Percentiles rank a stretch among this genome's conserved stretches.
Conservation (phyloP, 2,888 invertebrate genomes). For the Oscheius sp. region DNA sequence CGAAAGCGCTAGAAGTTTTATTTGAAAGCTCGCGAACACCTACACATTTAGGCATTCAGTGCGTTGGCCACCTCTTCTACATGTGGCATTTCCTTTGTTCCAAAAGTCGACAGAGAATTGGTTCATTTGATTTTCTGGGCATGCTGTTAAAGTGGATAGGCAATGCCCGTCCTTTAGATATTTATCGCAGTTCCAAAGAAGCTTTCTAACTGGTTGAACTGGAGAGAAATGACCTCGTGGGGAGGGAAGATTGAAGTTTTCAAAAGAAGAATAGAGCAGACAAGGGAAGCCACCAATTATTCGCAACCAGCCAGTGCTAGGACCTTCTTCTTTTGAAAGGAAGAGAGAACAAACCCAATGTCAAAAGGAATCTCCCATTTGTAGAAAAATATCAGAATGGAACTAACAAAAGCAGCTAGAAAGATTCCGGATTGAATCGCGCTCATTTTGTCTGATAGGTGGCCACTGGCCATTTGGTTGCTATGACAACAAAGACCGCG, state of each 20-base stretch:
- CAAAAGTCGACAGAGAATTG: neutral
- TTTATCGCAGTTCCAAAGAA: slow-evolving; percentile 4
- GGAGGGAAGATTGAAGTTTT: neutral
- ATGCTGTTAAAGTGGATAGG: neutral
- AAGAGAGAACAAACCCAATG: neutral
- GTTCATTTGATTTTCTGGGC: neutral
- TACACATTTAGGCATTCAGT: neutral
- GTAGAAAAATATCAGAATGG: neutral
- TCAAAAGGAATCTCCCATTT: slow-evolving; percentile 17
- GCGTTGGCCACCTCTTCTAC: neutral
- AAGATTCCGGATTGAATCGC: too few species aligned
- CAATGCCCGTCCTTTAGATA: neutral
- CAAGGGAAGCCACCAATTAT: slow-evolving; percentile 5
- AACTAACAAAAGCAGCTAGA: neutral
- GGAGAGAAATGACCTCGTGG: neutral
- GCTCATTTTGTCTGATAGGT: neutral
- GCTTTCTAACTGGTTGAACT: neutral
- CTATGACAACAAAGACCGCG: neutral
- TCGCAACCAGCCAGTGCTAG: neutral
- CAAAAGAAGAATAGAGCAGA: neutral
- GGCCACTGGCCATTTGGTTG: neutral
- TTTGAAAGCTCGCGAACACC: neutral
- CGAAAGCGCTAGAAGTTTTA: neutral
- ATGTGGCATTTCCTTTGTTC: neutral
- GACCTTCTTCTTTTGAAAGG: too few species aligned